phyloP scores from a whole-genome alignment of 1,140 invertebrate genomes.

The Dreissena polymorpha region DNA sequence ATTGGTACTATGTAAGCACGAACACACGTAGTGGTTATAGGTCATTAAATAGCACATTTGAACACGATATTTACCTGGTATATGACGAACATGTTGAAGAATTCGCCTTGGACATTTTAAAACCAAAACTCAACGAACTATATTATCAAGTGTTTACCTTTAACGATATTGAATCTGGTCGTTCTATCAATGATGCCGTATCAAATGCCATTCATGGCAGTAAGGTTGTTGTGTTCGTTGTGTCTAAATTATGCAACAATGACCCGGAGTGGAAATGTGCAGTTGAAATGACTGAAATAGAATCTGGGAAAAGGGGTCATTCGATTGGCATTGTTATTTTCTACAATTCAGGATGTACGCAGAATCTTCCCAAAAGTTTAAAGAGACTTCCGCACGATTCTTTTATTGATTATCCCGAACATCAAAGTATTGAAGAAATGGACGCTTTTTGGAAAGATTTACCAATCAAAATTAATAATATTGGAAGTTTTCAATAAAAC shows the following conservation, averaged over 20 bases:
- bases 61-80: constrained; percentile 13
- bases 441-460: too few relatives aligned
- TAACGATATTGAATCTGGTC: neutral
- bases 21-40: neutral
- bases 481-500: too few relatives aligned
- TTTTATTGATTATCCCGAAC: too few relatives aligned
- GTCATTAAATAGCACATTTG: neutral
- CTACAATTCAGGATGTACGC: neutral
- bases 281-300: constrained; percentile 22
- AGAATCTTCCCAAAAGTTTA: too few relatives aligned
- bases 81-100: neutral
- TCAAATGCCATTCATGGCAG: constrained; percentile 33
- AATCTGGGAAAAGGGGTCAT: constrained; percentile 3
- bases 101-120: constrained; percentile 18
- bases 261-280: constrained; percentile 29
- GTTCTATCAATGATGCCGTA: constrained; percentile 6
- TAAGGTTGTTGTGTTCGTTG: constrained; percentile 14
- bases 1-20: constrained; percentile 39
- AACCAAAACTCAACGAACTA: constrained; percentile 9
- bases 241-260: constrained; percentile 11
- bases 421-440: too few relatives aligned
- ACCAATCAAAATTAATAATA: too few relatives aligned
- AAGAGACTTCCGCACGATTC: too few relatives aligned
- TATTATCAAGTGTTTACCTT: neutral
- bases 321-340: constrained; percentile 21